Base-by-base conservation (phyloP, 2,888 invertebrate genomes). In the Drosophila fulvimacula region DNA sequence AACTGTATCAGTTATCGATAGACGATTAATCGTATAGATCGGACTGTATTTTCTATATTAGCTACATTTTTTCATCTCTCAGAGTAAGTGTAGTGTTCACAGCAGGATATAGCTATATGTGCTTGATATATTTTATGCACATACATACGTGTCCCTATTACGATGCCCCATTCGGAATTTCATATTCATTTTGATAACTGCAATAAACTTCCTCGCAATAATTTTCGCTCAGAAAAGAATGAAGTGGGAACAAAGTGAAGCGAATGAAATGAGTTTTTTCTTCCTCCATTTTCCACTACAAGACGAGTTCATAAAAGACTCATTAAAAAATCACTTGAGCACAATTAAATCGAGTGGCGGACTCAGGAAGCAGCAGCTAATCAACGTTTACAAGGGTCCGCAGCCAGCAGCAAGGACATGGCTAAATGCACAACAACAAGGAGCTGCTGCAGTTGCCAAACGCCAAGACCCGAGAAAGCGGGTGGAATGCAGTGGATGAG, bases 301-400 rank as follows among this genome's bases (percentile, higher is more conserved):
- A 52, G 46, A 69, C 75, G 79, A 85, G 70, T 79, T 82, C 85
- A 83, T 83, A 83, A 83, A 83, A 85, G 85, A 76, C 80, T 85
- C 88, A 82, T 83, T 83, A 88, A 85, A 88, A 82, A 82, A 84
- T 79, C 86, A 85, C 86, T 83, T 73, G 83, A 82, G 86, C 84
- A 82, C 81, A 80, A 84, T 84, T 84, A 84, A 88, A 86, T 68
- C 67, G 81, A 86, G 79, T 62, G 59, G 73, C 72, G 69, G 60
- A 62, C 68, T 69, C 80, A 60, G 69, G 51, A 76, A 78, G 82
- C 75, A 62, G 60, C 38, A 74, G 85, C 87, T 87, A 87, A 86
- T 89, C 90, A 83, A 80, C 74, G 72, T 69, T 69, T 81, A 82
- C 82, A 81, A 82, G 82, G 82, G 89, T 81, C 69, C 67, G 64